A percentile compares a stretch with the other conserved stretches of the same genome.
Conservation (phyloP, 37 sponge, comb jelly and placozoan species). For the Aphrocallistes beatrix region DNA sequence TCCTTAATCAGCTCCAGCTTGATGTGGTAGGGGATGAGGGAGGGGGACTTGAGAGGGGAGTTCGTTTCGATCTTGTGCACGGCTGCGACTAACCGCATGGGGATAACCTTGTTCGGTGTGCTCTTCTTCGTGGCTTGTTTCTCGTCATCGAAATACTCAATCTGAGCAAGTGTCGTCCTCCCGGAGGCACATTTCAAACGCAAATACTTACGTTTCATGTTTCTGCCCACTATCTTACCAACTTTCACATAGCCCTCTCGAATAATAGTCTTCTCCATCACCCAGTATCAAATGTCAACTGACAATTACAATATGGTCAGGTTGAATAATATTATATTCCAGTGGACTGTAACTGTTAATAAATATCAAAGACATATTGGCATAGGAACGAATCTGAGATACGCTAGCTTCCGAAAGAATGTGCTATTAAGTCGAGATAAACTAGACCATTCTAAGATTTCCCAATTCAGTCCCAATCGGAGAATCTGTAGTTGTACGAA, state of each 20-base stretch:
- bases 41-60: not conserved
- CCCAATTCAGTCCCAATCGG: too few species aligned
- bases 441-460: too few species aligned
- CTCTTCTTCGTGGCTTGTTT: not conserved
- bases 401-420: constrained; percentile 2
- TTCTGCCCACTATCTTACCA: constrained; percentile 3
- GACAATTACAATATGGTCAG: too few species aligned
- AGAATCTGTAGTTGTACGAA: too few species aligned
- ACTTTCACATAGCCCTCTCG: constrained; percentile 16
- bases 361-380: too few species aligned
- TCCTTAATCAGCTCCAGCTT: constrained; percentile 1
- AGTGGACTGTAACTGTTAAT: too few species aligned
- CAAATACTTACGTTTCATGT: constrained; percentile 9
- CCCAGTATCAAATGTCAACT: not conserved
- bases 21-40: not conserved
- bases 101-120: constrained; percentile 2
- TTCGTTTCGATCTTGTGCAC: constrained; percentile 13
- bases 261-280: constrained; percentile 3
- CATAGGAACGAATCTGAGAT: too few species aligned
- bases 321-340: too few species aligned
- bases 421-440: too few species aligned
- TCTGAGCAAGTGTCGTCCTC: not conserved
- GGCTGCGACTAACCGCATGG: not conserved
- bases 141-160: constrained; percentile 8
- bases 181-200: not conserved